Evolutionary conservation across 2,888 invertebrate genomes (phyloP).

Genomic region (Euzophera pinguis): DNA sequence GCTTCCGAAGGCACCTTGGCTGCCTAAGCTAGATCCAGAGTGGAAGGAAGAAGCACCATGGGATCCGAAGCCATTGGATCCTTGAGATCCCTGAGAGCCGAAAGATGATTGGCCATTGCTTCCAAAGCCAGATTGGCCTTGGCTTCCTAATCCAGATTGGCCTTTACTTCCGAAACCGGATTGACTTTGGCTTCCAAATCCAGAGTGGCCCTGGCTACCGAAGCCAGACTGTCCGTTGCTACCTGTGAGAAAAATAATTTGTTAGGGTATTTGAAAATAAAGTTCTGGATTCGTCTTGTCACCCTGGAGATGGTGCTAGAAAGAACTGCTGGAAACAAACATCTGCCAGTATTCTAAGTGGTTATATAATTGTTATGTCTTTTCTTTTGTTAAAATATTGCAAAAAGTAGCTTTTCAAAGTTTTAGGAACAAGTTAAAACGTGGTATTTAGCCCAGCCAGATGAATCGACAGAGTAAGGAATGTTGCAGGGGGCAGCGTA

Average conservation of each 20-base stretch:
- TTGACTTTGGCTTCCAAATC: slow-evolving; percentile 2
- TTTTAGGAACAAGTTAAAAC: no score
- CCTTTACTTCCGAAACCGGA: background rate
- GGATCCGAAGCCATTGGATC: slow-evolving; percentile 18
- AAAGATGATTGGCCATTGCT: slow-evolving; percentile 1
- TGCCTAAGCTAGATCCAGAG: slow-evolving; percentile 20
- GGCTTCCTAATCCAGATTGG: slow-evolving; percentile 8
- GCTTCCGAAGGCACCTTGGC: slow-evolving; percentile 20
- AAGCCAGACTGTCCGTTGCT: slow-evolving; percentile 8
- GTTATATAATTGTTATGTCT: no score
- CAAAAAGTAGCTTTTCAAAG: no score
- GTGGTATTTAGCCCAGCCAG: no score
- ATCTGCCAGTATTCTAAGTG: no score
- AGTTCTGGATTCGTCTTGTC: no score
- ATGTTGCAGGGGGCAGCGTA: no score
- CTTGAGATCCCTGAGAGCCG: slow-evolving; percentile 15
- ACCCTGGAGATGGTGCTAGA: no score
- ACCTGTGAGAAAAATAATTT: background rate
- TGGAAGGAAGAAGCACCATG: slow-evolving; percentile 14
- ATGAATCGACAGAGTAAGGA: no score
- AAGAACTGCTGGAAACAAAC: no score
- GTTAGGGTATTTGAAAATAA: no score
- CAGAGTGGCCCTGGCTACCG: background rate
- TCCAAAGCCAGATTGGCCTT: background rate
- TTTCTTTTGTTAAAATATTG: no score